Conservation (phyloP, 2,888 invertebrate species). For the Sialis lutaria region DNA sequence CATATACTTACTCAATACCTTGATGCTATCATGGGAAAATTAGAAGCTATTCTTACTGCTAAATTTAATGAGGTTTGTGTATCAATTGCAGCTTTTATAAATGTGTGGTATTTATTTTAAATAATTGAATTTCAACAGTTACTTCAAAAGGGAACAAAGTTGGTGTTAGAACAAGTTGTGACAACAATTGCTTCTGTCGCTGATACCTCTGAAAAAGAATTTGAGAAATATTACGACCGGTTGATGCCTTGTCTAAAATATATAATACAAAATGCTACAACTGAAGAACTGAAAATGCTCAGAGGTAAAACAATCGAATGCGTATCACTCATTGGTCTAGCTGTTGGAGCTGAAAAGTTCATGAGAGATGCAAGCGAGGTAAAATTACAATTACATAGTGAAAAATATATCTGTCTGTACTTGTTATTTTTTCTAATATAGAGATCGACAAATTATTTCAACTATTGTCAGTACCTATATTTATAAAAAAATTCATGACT, state of each 20-base stretch:
- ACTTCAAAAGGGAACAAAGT: conserved; percentile 83
- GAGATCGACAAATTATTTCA: too few relatives aligned
- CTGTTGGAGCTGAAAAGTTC: conserved; percentile 72
- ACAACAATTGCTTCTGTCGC: conserved; percentile 97
- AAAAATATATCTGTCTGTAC: too few relatives aligned
- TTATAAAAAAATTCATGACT: too few relatives aligned
- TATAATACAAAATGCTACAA: conserved; percentile 86
- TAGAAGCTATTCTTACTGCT: conserved; percentile 73
- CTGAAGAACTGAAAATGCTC: conserved; percentile 72
- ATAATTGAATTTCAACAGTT: conserved; percentile 29
- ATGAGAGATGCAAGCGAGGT: conserved; percentile 83
- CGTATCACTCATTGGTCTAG: conserved; percentile 89
- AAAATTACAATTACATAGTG: too few relatives aligned
- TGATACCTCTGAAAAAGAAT: conserved; percentile 94
- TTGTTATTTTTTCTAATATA: too few relatives aligned
- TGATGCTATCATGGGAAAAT: conserved; percentile 76
- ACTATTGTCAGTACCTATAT: too few relatives aligned
- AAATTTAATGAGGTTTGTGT: conserved; percentile 76
- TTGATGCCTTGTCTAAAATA: conserved; percentile 90
- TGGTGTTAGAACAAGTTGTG: conserved; percentile 96
- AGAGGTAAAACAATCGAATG: conserved; percentile 98
- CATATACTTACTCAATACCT: conserved; percentile 79
- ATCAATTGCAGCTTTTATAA: neutral
- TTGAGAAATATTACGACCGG: conserved; percentile 84
- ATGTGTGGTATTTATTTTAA: neutral